Evolutionary conservation across 2,888 invertebrate genomes (phyloP).

Genomic region (Reticulitermes lucifugus): DNA sequence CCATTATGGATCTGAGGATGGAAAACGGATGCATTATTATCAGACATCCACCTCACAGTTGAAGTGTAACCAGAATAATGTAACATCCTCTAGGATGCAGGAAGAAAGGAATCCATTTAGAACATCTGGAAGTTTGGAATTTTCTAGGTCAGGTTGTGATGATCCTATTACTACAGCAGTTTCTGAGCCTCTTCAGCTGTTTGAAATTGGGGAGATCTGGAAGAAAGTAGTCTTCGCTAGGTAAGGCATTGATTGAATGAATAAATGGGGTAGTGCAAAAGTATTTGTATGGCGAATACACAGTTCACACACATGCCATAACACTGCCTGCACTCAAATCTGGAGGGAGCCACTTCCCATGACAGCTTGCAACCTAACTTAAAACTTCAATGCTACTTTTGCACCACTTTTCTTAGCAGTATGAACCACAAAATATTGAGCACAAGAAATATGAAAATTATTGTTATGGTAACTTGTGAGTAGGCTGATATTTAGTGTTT

Average conservation of each 20-base stretch:
- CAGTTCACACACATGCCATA: too few species aligned
- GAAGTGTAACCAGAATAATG: neutral
- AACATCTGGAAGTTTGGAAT: neutral
- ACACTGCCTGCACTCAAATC: too few species aligned
- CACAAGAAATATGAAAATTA: too few species aligned
- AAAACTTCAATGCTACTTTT: too few species aligned
- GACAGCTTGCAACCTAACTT: too few species aligned
- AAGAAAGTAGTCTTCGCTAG: conserved; percentile 14
- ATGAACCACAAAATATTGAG: too few species aligned
- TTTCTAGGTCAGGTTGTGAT: neutral
- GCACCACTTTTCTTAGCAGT: too few species aligned
- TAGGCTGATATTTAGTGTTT: too few species aligned
- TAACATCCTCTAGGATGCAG: neutral
- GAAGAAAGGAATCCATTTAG: neutral
- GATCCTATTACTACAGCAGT: neutral
- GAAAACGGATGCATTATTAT: neutral
- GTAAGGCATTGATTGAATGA: neutral
- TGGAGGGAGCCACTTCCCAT: too few species aligned
- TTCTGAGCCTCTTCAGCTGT: neutral
- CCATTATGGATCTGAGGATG: neutral
- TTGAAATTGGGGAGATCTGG: conserved; percentile 2
- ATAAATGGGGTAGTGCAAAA: too few species aligned
- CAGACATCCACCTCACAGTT: neutral
- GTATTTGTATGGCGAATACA: too few species aligned
- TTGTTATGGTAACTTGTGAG: too few species aligned